Evolutionary conservation across 92 coral and sea anemone genomes (phyloP), one percentile per base, ranked within the genome.

Genomic region (Micromussa lordhowensis): DNA sequence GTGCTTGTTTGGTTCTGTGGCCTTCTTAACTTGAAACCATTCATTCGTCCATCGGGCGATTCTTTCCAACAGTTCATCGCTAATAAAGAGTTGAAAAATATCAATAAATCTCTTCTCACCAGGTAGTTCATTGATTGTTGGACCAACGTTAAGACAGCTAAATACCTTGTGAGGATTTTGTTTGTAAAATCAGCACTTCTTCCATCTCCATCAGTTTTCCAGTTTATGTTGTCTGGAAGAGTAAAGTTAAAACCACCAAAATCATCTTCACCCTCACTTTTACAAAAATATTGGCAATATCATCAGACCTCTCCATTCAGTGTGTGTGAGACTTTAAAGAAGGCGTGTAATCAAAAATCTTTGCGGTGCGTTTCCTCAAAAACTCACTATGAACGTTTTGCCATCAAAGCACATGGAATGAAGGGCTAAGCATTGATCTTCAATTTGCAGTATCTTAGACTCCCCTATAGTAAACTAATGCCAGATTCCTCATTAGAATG

Each of bases 231-330:
- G 26, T 88, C 89, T 16, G 89, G 91, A 75, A 88, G 79, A 22
- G 63, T 71, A 51, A 68, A 88, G 64, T 58, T 77, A 61, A 91
- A 91, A 3, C 89, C 93, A 19, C 26, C 83, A 51, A 91, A 87
- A 71, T 92, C 88, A 29, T 88, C 90, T 61, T 92, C 88, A n/a
- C 84, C 92, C 5, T 89, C 70, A 18, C 77, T 63, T 82, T 92
- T 90, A 51, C 84, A 83, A 73, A 88, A 92, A 26, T 91, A 26
- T 66, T 13, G 72, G 24, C 91, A 38, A 76, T 28, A 70, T 85
- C 82, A 16, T 78, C 82, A 66, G 72, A n/a, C 4, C 72, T 66
- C n/a, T 66, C 34, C 72, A 66, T 66, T 66, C 30, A 66, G 1
- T 66, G 71, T 11, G 31, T 4, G 71, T 28, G 13, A 18, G 71